Evolutionary conservation across 2,888 invertebrate genomes (phyloP), one percentile per base, ranked within the genome.

Genomic region (Dolichopus griseipennis): DNA sequence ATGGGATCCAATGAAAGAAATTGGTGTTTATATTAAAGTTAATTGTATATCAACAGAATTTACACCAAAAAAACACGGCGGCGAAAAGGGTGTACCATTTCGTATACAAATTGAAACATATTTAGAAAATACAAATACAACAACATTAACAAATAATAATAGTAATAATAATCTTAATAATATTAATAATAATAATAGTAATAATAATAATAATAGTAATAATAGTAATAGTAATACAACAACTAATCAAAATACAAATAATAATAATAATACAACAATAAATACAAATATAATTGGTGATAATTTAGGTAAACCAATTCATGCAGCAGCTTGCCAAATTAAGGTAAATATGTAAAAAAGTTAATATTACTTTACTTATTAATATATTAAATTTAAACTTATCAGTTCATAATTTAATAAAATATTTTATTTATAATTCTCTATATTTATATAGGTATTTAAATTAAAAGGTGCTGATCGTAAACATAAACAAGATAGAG

Each of bases 1-100:
- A 75, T 97, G 97, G 97, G 96, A 97, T 82, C 95, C 97, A 0
- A 91, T 93, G 33, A 96, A 97, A 78, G 97, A 97, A 82, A 93
- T 95, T 72, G 96, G 96, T 62, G 91, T 95, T 70, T 97, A 95
- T 77, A 90, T 97, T 73, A 95, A 95, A 86, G 95, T 94, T 65
- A 95, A 97, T 82, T 97, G 96, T 81, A 97, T 97, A 76, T 96
- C 96, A 71, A 97, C 97, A 0, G 97, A 97, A 83, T 97, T 97
- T 79, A 97, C 97, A 0, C 93, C 95, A 0, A 97, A 96, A 80
- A 97, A 97, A 77, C 97, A 97, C 81, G 97, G 97, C 65, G 97
- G 97, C 1, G 97, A 97, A 82, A 97, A 97, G 78, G 97, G 97
- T 0, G 97, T 97, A 0, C 97, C 97, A 0, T 97, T 97, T 83